These are phyloP conservation scores for Helicoverpa assulta DNA, from an alignment of 2,888 invertebrate genomes.

Conservation along the genomic window DNA sequence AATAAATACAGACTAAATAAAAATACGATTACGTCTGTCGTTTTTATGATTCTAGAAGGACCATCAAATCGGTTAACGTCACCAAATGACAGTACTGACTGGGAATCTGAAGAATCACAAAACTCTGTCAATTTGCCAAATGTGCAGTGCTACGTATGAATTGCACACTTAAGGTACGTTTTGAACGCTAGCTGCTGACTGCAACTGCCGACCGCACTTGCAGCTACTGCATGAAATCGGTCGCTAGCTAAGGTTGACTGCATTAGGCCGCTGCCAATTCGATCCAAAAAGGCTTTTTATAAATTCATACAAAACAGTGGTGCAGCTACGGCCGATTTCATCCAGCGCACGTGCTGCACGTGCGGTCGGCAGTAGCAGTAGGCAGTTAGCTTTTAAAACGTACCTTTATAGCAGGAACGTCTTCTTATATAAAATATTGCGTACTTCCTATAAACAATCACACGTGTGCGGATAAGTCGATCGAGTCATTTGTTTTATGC, in stretches of 20 bases:
- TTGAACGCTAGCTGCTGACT: too few relatives aligned
- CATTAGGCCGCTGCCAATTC: too few relatives aligned
- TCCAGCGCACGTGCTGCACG: too few relatives aligned
- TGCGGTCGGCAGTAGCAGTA: too few relatives aligned
- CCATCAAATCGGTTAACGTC: constrained; percentile 43
- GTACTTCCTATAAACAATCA: constrained; percentile 46
- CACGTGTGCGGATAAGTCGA: constrained; percentile 49
- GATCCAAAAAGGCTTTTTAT: too few relatives aligned
- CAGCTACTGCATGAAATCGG: too few relatives aligned
- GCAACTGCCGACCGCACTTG: too few relatives aligned
- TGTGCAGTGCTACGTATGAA: constrained; percentile 20
- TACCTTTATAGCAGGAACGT: neutral
- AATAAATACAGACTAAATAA: constrained; percentile 10
- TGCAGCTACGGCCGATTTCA: too few relatives aligned
- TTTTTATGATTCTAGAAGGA: constrained; percentile 28
- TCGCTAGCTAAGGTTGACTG: too few relatives aligned
- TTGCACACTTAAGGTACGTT: constrained; percentile 8
- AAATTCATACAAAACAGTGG: too few relatives aligned
- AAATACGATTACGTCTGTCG: constrained; percentile 5
- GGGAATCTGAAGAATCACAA: constrained; percentile 53
- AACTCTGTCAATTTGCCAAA: constrained; percentile 67
- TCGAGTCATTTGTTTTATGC: constrained; percentile 44
- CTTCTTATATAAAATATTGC: constrained; percentile 34
- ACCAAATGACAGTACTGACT: constrained; percentile 60
- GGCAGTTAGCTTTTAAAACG: too few relatives aligned